Base-by-base conservation (phyloP, 2,888 invertebrate genomes). In the Drosophila anomelani region DNA sequence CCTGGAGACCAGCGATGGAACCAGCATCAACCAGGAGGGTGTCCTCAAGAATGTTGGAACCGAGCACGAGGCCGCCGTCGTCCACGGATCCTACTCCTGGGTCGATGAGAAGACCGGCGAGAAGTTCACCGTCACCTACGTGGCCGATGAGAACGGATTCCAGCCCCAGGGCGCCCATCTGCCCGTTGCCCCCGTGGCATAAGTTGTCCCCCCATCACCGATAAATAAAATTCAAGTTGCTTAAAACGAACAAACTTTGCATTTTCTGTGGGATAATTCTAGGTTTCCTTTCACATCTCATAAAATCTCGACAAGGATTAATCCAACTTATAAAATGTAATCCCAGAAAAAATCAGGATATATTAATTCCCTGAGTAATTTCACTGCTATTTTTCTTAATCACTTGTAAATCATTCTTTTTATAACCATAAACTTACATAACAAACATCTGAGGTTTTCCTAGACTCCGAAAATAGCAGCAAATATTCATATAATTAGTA, bases 1-100 rank as follows among this genome's bases (percentile, higher is more conserved):
- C 2, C 2, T 12, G 12, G 58, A 56, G 47, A 66, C 64, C 55
- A 74, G 69, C 59, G 75, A 77, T 13, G 77, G 77, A 15, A 41
- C 69, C 74, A 34, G 20, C 20, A 20, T 20, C 20, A 20, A 20
- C 20, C 20, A 1, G 1, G 15, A 92, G 23, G 94, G 94, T 1
- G 91, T 93, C 62, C 78, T 94, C 20, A 93, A 92, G 80, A 93
- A 94, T 78, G 85, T 90, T 1, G 94, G 94, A 34, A 79, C 93
- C 13, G 94, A 94, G 29, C 92, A 94, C 61, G 94, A 94, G 75
- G 92, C 93, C 32, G 90, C 94, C 32, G 86, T 92, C 3, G 93
- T 94, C n/a, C 90, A 82, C 46, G 94, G 94, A 23, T 92, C 93
- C 10, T 94, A 93, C 91, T 93, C 93, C 90, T 94, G 1, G 94